phyloP scores from a whole-genome alignment of 2,113 vertebrate genomes.

The Diadophis punctatus region DNA sequence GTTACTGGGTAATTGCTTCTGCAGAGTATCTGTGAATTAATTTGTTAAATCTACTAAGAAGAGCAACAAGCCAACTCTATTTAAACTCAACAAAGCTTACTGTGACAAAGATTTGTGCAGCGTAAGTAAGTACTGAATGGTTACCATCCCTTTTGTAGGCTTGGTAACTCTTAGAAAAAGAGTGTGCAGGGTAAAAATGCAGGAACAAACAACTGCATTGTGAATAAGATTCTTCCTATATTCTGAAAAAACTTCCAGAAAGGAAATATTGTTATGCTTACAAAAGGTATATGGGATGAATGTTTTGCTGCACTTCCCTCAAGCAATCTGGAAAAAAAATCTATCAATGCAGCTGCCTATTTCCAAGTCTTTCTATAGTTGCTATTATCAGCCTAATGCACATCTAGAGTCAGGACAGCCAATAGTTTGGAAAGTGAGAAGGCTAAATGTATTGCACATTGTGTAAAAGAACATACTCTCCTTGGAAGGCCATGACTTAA shows the following conservation, averaged over 20 bases:
- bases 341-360: not conserved
- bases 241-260: not conserved
- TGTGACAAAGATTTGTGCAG: not conserved
- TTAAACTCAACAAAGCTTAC: not conserved
- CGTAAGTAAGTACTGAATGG: not conserved
- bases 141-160: not conserved
- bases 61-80: not conserved
- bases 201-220: not conserved
- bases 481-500: not conserved
- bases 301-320: not conserved
- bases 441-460: not conserved
- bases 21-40: not conserved
- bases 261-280: not conserved
- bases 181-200: not conserved
- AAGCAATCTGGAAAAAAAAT: not conserved
- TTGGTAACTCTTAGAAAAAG: not conserved
- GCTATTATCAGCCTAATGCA: not conserved
- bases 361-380: not conserved
- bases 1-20: not conserved
- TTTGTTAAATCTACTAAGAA: not conserved
- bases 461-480: not conserved
- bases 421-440: not conserved
- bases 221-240: not conserved
- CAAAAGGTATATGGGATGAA: not conserved
- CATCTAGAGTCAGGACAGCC: not conserved